A percentile compares a stretch with the other conserved stretches of the same genome.
Conservation (phyloP, 2,888 invertebrate genomes). For the Thecocarcelia acutangulata region DNA sequence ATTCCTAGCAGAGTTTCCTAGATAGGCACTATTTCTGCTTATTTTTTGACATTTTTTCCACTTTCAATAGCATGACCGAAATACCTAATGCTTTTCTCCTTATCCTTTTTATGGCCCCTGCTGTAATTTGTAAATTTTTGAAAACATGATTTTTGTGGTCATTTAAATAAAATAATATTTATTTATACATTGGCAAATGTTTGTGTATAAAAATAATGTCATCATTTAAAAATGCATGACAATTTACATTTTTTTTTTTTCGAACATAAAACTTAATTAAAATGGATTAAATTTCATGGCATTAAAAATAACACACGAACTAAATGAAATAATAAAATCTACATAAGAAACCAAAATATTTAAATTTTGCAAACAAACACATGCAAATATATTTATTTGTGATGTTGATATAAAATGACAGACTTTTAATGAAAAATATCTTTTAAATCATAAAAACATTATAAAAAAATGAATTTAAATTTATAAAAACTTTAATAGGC, state of each 20-base stretch:
- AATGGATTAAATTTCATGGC: conserved; percentile 61
- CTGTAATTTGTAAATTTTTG: conserved; percentile 59
- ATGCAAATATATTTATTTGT: too few species aligned
- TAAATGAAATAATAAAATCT: background rate
- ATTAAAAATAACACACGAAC: conserved; percentile 30
- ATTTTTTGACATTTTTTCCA: too few species aligned
- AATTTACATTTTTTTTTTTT: conserved; percentile 22
- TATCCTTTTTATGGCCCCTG: background rate
- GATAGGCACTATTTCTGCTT: too few species aligned
- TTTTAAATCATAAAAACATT: too few species aligned
- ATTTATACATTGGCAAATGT: conserved; percentile 31
- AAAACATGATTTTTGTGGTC: conserved; percentile 66
- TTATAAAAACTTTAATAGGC: too few species aligned
- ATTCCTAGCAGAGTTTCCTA: too few species aligned
- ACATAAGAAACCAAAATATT: background rate
- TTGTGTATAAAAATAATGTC: conserved; percentile 55
- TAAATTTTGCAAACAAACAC: too few species aligned
- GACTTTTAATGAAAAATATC: too few species aligned
- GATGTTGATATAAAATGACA: too few species aligned
- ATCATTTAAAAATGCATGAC: conserved; percentile 57
- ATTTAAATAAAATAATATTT: conserved; percentile 67
- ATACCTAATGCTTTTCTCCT: background rate
- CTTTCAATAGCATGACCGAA: too few species aligned
- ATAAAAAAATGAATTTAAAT: too few species aligned
- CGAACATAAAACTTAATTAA: conserved; percentile 65